Evolutionary conservation across 2,888 invertebrate genomes (phyloP).

Genomic region (Hydraecia micacea): DNA sequence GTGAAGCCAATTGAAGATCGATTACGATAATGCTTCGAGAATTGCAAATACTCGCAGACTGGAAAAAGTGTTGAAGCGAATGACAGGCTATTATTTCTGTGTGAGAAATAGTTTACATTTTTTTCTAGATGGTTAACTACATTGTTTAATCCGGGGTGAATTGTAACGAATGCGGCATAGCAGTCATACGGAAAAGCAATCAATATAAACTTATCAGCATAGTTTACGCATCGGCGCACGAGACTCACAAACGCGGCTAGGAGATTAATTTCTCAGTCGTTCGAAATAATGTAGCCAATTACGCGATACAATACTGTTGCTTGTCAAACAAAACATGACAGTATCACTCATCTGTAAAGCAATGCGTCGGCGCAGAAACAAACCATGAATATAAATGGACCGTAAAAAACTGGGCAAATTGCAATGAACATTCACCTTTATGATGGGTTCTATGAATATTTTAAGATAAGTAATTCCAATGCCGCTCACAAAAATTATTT

Average conservation of each 20-base stretch:
- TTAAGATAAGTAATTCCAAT: too few relatives aligned
- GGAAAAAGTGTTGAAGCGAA: slow-evolving; percentile 5
- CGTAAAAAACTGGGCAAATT: slow-evolving; percentile 12
- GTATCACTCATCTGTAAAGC: slow-evolving; percentile 54
- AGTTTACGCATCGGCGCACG: slow-evolving; percentile 43
- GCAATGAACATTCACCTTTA: slow-evolving; percentile 9
- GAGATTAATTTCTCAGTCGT: slow-evolving; percentile 69
- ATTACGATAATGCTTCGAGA: slow-evolving; percentile 36
- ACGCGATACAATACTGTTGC: slow-evolving; percentile 62
- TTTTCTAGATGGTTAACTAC: neutral
- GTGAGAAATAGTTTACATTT: neutral
- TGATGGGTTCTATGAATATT: neutral
- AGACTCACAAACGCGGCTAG: slow-evolving; percentile 37
- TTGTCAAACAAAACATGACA: slow-evolving; percentile 59
- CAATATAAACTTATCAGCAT: slow-evolving; percentile 28
- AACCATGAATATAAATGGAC: slow-evolving; percentile 48
- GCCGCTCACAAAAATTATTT: neutral
- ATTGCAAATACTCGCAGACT: slow-evolving; percentile 17
- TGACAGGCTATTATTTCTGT: slow-evolving; percentile 17
- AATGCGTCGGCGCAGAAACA: slow-evolving; percentile 35
- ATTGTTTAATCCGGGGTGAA: slow-evolving; percentile 9
- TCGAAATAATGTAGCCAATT: slow-evolving; percentile 69
- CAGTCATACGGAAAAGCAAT: slow-evolving; percentile 15
- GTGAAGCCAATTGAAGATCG: slow-evolving; percentile 47
- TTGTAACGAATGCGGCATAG: neutral